A percentile compares a stretch with the other conserved stretches of the same genome.
These are phyloP conservation scores for Nothoprocta pentlandii DNA, from an alignment of 2,113 vertebrate genomes.

Conservation along the genomic window DNA sequence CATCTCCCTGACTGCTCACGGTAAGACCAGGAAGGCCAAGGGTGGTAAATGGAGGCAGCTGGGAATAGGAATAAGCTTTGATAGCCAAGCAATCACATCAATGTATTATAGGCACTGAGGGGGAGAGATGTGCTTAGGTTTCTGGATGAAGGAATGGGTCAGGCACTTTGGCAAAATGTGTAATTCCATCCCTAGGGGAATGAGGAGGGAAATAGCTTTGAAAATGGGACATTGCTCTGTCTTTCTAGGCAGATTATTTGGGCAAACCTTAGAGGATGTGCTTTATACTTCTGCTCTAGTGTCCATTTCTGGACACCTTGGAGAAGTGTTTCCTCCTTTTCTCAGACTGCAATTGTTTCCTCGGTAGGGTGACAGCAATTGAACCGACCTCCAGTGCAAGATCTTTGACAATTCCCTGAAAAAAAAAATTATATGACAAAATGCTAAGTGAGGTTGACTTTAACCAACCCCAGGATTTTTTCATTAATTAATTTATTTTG, in stretches of 20 bases:
- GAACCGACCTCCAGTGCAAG: rapidly evolving
- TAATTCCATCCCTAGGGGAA: not conserved
- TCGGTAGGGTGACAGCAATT: not conserved
- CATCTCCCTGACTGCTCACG: not conserved
- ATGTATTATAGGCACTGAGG: not conserved
- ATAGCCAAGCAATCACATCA: rapidly evolving
- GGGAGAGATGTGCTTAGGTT: not conserved
- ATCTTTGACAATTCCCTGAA: not conserved
- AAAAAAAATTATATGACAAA: not conserved
- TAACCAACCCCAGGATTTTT: not conserved
- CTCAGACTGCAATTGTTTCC: not conserved
- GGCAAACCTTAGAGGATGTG: not conserved
- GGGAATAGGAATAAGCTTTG: not conserved
- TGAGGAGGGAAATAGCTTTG: not conserved
- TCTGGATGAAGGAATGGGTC: not conserved
- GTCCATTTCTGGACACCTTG: not conserved
- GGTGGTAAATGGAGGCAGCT: not conserved
- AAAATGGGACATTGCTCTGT: not conserved
- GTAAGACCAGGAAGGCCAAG: constrained; percentile 42
- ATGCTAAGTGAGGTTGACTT: not conserved
- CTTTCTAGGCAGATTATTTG: not conserved
- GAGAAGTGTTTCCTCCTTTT: not conserved
- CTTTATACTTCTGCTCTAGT: not conserved
- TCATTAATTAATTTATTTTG: too few species aligned
- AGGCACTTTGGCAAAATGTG: not conserved